Base-by-base conservation (phyloP, 2,888 invertebrate genomes). In the Aquatica leii region DNA sequence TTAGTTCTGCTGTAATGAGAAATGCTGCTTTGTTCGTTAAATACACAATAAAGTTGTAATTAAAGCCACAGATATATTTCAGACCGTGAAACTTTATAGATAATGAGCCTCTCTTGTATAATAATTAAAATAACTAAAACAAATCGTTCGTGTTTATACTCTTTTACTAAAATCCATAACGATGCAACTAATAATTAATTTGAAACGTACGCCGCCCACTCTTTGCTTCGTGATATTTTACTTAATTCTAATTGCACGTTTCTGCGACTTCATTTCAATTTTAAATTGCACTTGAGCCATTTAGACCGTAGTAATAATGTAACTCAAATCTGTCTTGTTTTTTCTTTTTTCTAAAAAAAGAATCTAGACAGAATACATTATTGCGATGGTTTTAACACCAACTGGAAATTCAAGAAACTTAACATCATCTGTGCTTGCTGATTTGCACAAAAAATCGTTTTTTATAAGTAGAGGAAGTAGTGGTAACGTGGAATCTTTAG, bases 111-210 rank as follows among this genome's bases (percentile, higher is more conserved):
- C 34, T 41, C 31, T 41, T 20, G 14, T 14, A 24, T 14, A 46
- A n/a, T 46, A 55, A 55, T 55, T 55, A 55, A 55, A 55, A 55
- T 55, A 55, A 55, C 24, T 55, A 41, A 55, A 43, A 46, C 34
- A 55, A 55, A 55, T 55, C 34, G 31, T 34, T 51, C 6, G 37
- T n/a, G 18, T 34, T 52, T 52, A 37, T 34, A 52, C 14, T 12
- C 40, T 17, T 8, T 37, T 52, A 34, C 8, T 9, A n/a, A 52
- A 52, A 52, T 18, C 31, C 17, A 17, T 34, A 51, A 51, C 24
- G 34, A 5, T 34, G n/a, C n/a, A 51, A 52, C 2, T 34, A 37
- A 35, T 52, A 52, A 52, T 52, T 52, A 52, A 52, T 52, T 18
- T 17, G 40, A 49, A 49, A n/a, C 20, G 14, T 43, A 43, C 14